Percentiles rank a stretch among this genome's conserved stretches.
These are phyloP conservation scores for Candoia aspera DNA, from an alignment of 2,113 vertebrate genomes.

Conservation along the genomic window DNA sequence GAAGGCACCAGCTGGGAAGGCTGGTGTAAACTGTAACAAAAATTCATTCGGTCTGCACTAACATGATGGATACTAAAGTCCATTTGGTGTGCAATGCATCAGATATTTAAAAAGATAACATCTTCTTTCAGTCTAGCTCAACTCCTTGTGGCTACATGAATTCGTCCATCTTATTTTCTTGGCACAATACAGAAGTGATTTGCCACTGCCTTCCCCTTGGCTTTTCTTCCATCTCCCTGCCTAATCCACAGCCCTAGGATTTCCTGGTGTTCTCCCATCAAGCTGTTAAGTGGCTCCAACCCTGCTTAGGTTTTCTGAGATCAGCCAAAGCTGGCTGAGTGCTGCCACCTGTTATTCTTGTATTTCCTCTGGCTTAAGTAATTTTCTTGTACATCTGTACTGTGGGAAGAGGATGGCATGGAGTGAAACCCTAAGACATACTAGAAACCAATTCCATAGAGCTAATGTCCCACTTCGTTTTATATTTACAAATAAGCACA, in stretches of 20 bases:
- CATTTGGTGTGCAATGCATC: not conserved
- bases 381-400: not conserved
- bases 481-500: not conserved
- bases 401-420: not conserved
- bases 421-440: not conserved
- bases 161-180: not conserved
- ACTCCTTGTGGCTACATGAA: not conserved
- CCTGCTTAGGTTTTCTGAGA: not conserved
- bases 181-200: not conserved
- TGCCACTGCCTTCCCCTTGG: not conserved
- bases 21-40: not conserved
- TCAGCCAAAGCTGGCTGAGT: not conserved
- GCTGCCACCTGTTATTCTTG: not conserved
- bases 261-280: not conserved
- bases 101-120: not conserved
- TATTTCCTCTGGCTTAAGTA: not conserved
- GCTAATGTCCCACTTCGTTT: not conserved
- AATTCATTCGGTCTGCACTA: not conserved
- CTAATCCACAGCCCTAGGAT: not conserved
- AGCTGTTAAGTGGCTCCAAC: not conserved
- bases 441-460: not conserved
- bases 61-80: not conserved
- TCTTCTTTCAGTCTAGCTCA: not conserved
- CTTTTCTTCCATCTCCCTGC: not conserved
- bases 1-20: not conserved